These are phyloP conservation scores for Andrena camellia DNA, from an alignment of 2,888 invertebrate genomes.

Conservation along the genomic window DNA sequence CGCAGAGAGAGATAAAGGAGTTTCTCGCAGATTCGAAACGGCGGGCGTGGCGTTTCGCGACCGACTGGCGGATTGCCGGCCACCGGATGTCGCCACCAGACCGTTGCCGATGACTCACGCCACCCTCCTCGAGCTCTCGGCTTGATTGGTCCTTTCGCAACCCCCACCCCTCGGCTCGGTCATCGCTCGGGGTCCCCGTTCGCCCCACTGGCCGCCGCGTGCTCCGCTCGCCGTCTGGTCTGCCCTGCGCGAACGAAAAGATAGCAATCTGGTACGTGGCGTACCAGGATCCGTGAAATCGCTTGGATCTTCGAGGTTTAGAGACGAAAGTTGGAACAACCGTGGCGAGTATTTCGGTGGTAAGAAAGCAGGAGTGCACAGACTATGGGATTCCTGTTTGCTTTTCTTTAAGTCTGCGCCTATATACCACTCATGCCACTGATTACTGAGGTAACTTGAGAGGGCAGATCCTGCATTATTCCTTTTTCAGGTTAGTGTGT, in stretches of 20 bases:
- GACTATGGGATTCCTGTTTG: too few relatives aligned
- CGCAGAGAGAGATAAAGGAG: constrained; percentile 8
- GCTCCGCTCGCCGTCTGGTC: constrained; percentile 16
- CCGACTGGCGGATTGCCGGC: constrained; percentile 80
- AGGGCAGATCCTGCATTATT: too few relatives aligned
- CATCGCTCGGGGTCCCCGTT: constrained; percentile 53
- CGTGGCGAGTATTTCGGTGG: neutral
- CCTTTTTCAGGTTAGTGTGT: too few relatives aligned
- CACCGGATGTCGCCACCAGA: constrained; percentile 79
- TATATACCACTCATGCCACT: too few relatives aligned
- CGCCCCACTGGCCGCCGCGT: neutral
- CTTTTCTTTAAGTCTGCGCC: too few relatives aligned
- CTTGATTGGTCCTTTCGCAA: constrained; percentile 61
- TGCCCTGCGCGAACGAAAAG: constrained; percentile 21
- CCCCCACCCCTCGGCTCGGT: constrained; percentile 52
- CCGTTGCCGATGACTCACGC: constrained; percentile 80
- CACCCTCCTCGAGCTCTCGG: constrained; percentile 73
- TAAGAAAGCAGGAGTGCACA: too few relatives aligned
- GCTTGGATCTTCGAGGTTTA: constrained; percentile 11
- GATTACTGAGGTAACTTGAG: too few relatives aligned
- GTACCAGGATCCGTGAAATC: constrained; percentile 48
- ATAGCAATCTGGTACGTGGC: constrained; percentile 49
- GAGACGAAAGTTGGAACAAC: neutral
- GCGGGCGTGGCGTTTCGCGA: constrained; percentile 85
- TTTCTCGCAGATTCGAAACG: constrained; percentile 63